Conservation (phyloP, 1,140 invertebrate genomes). For the Zelostemma sp. region DNA sequence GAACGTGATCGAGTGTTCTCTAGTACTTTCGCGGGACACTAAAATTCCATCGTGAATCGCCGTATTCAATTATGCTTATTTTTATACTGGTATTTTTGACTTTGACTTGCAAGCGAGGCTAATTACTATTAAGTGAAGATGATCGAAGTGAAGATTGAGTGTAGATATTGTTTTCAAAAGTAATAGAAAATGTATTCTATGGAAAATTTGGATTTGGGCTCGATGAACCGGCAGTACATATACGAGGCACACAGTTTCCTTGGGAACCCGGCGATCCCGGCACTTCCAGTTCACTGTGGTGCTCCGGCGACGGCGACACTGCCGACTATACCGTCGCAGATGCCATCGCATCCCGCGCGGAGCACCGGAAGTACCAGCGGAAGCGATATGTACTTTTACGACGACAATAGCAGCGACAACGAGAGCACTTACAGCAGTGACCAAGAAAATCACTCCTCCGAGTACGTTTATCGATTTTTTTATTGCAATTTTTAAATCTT, state of each 20-base stretch:
- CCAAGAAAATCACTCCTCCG: constrained; percentile 56
- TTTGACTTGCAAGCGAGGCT: too few relatives aligned
- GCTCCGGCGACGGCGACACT: constrained; percentile 51
- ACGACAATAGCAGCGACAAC: constrained; percentile 59
- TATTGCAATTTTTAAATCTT: too few relatives aligned
- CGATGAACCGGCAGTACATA: constrained; percentile 71
- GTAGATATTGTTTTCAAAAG: not conserved
- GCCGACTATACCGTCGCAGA: constrained; percentile 55
- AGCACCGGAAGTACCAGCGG: constrained; percentile 66
- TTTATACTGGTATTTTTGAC: too few relatives aligned
- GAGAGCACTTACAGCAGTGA: constrained; percentile 55
- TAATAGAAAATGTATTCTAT: constrained; percentile 67
- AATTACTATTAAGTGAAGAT: too few relatives aligned
- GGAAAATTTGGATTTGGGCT: constrained; percentile 71
- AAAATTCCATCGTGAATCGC: constrained; percentile 4
- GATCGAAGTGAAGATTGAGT: too few relatives aligned
- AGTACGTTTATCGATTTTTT: too few relatives aligned
- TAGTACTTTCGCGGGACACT: not conserved
- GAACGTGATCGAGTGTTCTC: constrained; percentile 13
- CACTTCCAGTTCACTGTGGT: constrained; percentile 55
- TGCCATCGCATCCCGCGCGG: constrained; percentile 58
- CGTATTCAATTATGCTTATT: too few relatives aligned
- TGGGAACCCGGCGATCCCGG: constrained; percentile 59
- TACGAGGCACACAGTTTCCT: constrained; percentile 71
- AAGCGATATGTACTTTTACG: constrained; percentile 62